phyloP scores from a whole-genome alignment of 2,888 invertebrate species.

The Sisyra nigra region DNA sequence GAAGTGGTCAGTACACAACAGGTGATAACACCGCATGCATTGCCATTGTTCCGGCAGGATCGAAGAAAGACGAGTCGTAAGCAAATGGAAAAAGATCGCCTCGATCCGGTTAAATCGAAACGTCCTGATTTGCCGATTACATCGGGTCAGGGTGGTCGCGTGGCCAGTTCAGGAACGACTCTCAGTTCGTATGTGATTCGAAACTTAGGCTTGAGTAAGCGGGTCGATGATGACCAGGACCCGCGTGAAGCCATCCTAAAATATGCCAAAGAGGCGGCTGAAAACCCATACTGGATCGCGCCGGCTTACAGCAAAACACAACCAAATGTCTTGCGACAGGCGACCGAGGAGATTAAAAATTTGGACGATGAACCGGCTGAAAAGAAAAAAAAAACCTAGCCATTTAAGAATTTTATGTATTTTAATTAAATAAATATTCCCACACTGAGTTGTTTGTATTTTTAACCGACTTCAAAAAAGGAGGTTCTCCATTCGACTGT shows the following conservation, averaged over 20 bases:
- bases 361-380: too few species aligned
- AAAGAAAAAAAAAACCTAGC: too few species aligned
- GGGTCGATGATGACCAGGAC: constrained; percentile 83
- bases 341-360: constrained; percentile 21
- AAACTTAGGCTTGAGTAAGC: constrained; percentile 83
- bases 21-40: constrained; percentile 89
- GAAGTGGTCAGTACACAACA: constrained; percentile 83
- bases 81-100: constrained; percentile 77
- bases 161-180: constrained; percentile 89
- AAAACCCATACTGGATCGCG: constrained; percentile 94
- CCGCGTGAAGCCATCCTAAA: constrained; percentile 89
- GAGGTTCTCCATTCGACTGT: too few species aligned
- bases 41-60: constrained; percentile 89
- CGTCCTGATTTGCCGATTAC: constrained; percentile 78
- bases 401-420: too few species aligned
- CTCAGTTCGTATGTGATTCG: constrained; percentile 92
- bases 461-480: too few species aligned
- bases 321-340: constrained; percentile 65
- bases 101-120: constrained; percentile 71
- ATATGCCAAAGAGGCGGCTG: constrained; percentile 86
- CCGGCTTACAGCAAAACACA: constrained; percentile 85
- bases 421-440: too few species aligned
- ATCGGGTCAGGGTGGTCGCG: constrained; percentile 81
- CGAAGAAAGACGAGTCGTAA: constrained; percentile 77
- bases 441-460: too few species aligned